Base-by-base conservation (phyloP, 2,888 invertebrate genomes). In the Acleris emargana region DNA sequence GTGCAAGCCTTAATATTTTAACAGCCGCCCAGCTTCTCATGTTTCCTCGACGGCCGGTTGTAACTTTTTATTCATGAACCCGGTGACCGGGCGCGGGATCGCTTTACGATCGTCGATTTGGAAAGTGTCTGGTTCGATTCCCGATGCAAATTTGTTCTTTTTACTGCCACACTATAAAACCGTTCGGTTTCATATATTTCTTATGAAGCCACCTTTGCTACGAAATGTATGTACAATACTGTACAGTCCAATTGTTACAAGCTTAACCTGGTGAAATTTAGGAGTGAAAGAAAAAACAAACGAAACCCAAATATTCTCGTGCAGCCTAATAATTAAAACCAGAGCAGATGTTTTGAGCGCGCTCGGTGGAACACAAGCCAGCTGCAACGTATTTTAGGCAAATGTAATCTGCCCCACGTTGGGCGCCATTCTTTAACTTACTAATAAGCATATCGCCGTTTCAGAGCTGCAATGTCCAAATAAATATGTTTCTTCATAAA, bases 61-160 rank as follows among this genome's bases (percentile, higher is more conserved):
- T 76, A 73, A 70, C 74, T 70, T 80, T 84, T 88, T 88, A 87
- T 89, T 88, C 84, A 88, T 84, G 84, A 80, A 76, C 72, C 74
- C 77, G 77, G 83, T 84, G 84, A 86, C 86, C 81, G 79, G 47
- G 72, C 71, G 78, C 75, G 74, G 82, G 83, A 84, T 81, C 82
- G 83, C 80, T 89, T 89, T 89, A 89, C 89, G 89, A 88, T 80
- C 80, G 79, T 83, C 82, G 83, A 85, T 84, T 87, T 87, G 82
- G 82, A 69, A 82, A 84, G 83, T 83, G 82, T 82, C 82, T 80
- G 78, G 80, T 87, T 85, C 84, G 85, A 87, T 86, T 84, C 82
- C 76, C 74, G 79, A 87, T 84, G 84, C 84, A 89, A 88, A 87
- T 87, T 78, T 81, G 74, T 76, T 71, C 80, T 79, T 83, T 86